A percentile compares a stretch with the other conserved stretches of the same genome.
Evolutionary conservation across 2,888 invertebrate species (phyloP).

Genomic region (Tigriopus californicus): DNA sequence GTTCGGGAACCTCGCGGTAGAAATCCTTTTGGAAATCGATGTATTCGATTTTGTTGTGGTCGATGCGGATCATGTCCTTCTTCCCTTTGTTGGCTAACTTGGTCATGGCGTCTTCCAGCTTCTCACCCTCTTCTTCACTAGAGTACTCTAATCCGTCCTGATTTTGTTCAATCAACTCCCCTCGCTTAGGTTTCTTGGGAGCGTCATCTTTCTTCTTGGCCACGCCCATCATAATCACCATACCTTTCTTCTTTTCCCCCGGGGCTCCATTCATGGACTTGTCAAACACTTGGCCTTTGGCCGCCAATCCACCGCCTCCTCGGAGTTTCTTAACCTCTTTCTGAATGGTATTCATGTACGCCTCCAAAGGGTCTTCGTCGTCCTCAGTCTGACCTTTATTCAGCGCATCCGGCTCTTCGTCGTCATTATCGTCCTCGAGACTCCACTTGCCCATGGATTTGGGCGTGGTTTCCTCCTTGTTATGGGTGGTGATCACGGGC

Average conservation of each 20-base stretch:
- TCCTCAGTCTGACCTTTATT: constrained; percentile 36
- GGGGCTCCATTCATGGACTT: constrained; percentile 15
- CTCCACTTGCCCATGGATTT: constrained; percentile 61
- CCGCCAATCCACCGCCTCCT: constrained; percentile 17
- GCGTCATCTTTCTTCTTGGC: constrained; percentile 45
- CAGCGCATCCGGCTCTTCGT: constrained; percentile 34
- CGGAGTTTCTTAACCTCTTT: constrained; percentile 65
- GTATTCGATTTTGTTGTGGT: constrained; percentile 69
- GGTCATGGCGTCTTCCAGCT: constrained; percentile 57
- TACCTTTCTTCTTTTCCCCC: constrained; percentile 22
- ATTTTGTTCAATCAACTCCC: constrained; percentile 96
- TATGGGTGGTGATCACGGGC: constrained; percentile 33
- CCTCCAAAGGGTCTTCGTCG: constrained; percentile 88
- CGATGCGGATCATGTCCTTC: constrained; percentile 81
- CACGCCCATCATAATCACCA: constrained; percentile 46
- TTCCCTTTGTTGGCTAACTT: constrained; percentile 52
- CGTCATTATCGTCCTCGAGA: constrained; percentile 80
- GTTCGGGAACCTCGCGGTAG: constrained; percentile 81
- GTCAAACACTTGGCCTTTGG: constrained; percentile 17
- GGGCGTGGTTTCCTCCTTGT: constrained; percentile 31
- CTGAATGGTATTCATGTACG: constrained; percentile 65
- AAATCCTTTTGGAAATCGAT: constrained; percentile 79
- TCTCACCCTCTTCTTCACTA: constrained; percentile 81
- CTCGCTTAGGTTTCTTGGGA: constrained; percentile 41
- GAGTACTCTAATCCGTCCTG: constrained; percentile 93